Evolutionary conservation across 1,140 invertebrate species (phyloP), one percentile per base, ranked within the genome.

Genomic region (Chymomyza costata): DNA sequence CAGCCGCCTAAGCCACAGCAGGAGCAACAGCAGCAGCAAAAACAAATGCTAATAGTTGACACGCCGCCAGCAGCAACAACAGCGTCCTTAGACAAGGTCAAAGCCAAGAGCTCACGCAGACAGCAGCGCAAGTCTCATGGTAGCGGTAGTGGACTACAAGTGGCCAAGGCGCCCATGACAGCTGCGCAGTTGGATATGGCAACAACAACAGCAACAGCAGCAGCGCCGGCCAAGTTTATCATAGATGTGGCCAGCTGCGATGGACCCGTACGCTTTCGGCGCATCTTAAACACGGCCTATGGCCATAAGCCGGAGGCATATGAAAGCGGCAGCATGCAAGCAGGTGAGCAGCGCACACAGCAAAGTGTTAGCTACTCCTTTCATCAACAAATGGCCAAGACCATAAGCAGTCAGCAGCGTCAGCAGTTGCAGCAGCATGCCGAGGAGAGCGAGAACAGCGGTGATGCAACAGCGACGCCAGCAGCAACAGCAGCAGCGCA

Each of bases 221-320:
- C 59, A 5, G 49, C 58, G 6, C 31, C 57, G 10, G 41, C 65
- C 8, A 88, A 88, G 54, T 89, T 92, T 8, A 90, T 94, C 1
- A 87, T 94, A 43, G 94, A 95, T 83, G 87, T 96, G 2, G 94
- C 94, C 3, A 94, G 92, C 37, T 95, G 94, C 84, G 94, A 96
- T 85, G 94, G 94, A 0, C 94, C 94, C 0, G 93, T 96, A 0
- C 87, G 91, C 21, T 95, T 96, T 82, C 93, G 93, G 52, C 86
- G 93, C 1, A 91, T 94, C 2, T 83, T 93, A 3, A 94, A 94
- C 65, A 90, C 91, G 34, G 92, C 93, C 58, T 94, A 93, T 64
- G 88, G 89, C 49, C 85, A 55, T 21, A 74, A 84, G 71, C 86
- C 61, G 3, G 85, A 83, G 28, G 70, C 40, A 2, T 44, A 52